Evolutionary conservation across 1,140 invertebrate genomes (phyloP).

Genomic region (Lethrus apterus): DNA sequence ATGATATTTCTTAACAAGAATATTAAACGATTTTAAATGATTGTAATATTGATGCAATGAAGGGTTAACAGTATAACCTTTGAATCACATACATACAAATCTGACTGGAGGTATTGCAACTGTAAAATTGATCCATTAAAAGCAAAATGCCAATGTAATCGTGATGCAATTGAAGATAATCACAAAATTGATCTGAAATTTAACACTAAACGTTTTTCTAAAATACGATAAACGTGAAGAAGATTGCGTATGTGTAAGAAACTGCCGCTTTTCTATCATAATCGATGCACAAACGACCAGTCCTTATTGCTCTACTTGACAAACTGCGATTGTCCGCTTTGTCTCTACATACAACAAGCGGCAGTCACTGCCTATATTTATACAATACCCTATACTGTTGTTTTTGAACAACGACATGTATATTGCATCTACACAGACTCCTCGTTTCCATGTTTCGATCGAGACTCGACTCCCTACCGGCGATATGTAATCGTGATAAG

Average conservation of each 20-base stretch:
- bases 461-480: slow-evolving; percentile 3
- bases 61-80: too few species aligned
- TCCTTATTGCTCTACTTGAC: not conserved
- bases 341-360: not conserved
- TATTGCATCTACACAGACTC: not conserved
- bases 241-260: not conserved
- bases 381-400: not conserved
- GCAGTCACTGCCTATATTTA: not conserved
- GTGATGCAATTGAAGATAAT: too few species aligned
- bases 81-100: too few species aligned
- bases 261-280: not conserved
- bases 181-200: too few species aligned
- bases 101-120: too few species aligned
- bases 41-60: too few species aligned
- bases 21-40: too few species aligned
- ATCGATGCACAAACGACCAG: not conserved
- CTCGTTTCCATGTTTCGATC: not conserved
- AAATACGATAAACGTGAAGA: too few species aligned
- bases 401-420: not conserved
- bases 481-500: slow-evolving; percentile 13
- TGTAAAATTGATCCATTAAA: too few species aligned
- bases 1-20: too few species aligned
- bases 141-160: too few species aligned
- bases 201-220: too few species aligned
- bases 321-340: not conserved